Conservation (phyloP, 2,888 invertebrate species). For the Bellardia bayeri region DNA sequence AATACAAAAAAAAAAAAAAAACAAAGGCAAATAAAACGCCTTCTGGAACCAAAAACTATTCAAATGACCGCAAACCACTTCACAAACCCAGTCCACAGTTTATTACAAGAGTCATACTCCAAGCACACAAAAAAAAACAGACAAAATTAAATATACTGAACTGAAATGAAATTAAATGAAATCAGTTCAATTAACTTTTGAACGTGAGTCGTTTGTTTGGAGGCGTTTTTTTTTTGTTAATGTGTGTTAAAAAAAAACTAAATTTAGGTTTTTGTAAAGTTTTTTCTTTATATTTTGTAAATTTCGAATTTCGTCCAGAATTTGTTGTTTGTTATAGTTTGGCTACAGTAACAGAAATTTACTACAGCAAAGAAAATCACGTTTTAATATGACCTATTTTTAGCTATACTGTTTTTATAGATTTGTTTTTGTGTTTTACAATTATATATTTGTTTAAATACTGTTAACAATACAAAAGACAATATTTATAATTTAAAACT, state of each 20-base stretch:
- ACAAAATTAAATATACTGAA: slow-evolving; percentile 28
- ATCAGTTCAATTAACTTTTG: slow-evolving; percentile 74
- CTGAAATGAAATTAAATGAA: slow-evolving; percentile 53
- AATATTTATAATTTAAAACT: background rate
- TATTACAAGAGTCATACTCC: slow-evolving; percentile 41
- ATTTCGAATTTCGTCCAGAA: slow-evolving; percentile 1
- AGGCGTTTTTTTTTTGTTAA: slow-evolving; percentile 64
- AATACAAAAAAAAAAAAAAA: background rate
- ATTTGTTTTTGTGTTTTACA: background rate
- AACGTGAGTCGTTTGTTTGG: slow-evolving; percentile 68
- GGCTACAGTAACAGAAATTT: background rate
- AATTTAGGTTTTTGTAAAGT: slow-evolving; percentile 27
- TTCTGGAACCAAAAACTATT: slow-evolving; percentile 38
- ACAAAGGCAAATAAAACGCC: slow-evolving; percentile 48
- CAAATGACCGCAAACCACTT: slow-evolving; percentile 44
- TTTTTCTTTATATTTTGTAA: slow-evolving; percentile 16
- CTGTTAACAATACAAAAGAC: background rate
- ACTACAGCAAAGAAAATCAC: slow-evolving; percentile 6
- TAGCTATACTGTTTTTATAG: background rate
- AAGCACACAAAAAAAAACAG: slow-evolving; percentile 5
- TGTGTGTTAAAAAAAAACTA: slow-evolving; percentile 7
- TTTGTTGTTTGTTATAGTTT: background rate
- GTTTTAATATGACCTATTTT: slow-evolving; percentile 37
- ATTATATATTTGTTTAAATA: background rate
- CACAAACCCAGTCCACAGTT: slow-evolving; percentile 31